Percentiles rank a stretch among this genome's conserved stretches.
Conservation (phyloP, 2,113 vertebrate species). For the Lonchura striata region DNA sequence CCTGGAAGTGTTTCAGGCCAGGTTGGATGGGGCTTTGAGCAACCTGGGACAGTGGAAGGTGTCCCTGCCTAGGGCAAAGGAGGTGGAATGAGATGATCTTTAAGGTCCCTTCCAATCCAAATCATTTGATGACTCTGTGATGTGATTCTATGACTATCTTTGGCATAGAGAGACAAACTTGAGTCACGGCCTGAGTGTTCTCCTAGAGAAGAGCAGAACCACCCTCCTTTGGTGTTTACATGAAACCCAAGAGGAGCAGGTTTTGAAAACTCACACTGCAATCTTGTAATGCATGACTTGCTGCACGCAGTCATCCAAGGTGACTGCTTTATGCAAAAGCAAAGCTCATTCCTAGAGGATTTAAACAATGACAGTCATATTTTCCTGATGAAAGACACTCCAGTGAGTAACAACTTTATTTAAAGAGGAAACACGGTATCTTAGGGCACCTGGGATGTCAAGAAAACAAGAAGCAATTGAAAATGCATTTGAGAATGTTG, state of each 20-base stretch:
- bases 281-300: background rate
- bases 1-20: background rate
- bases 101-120: background rate
- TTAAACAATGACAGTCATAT: slow-evolving; percentile 18
- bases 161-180: background rate
- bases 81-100: background rate
- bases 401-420: background rate
- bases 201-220: background rate
- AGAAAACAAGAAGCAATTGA: background rate
- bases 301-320: slow-evolving; percentile 18
- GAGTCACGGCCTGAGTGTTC: background rate
- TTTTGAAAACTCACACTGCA: background rate
- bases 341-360: slow-evolving; percentile 26
- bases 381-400: background rate
- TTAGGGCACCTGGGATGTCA: background rate
- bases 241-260: background rate
- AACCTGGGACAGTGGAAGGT: background rate
- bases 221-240: background rate
- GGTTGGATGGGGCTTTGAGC: background rate
- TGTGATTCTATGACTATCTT: background rate
- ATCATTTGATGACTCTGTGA: background rate
- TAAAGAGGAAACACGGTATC: background rate
- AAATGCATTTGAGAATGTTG: background rate
- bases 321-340: slow-evolving; percentile 23
- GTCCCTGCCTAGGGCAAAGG: background rate